Evolutionary conservation across 2,888 invertebrate species (phyloP).

Genomic region (Diarsia rubi): DNA sequence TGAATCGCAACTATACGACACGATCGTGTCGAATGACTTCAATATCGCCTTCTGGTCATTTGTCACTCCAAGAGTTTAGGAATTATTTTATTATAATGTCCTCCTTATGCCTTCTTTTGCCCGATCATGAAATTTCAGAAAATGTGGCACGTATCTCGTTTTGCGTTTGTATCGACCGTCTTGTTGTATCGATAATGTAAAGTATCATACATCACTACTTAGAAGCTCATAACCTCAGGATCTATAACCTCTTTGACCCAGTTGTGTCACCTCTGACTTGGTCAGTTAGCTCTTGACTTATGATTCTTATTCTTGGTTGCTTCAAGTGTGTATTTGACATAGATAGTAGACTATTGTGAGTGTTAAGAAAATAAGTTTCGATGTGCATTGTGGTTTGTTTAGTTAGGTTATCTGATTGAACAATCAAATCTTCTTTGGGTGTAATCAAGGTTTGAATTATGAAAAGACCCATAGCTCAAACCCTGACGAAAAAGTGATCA

Average conservation of each 20-base stretch:
- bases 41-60: background rate
- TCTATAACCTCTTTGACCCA: slow-evolving; percentile 36
- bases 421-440: background rate
- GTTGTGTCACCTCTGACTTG: slow-evolving; percentile 27
- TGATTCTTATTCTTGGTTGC: slow-evolving; percentile 1
- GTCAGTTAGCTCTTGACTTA: slow-evolving; percentile 36
- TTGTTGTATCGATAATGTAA: background rate
- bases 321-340: slow-evolving; percentile 39
- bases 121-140: background rate
- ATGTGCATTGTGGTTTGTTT: background rate
- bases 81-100: background rate
- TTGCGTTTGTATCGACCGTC: background rate
- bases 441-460: background rate
- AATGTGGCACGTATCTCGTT: background rate
- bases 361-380: slow-evolving; percentile 31
- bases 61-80: background rate
- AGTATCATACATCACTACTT: background rate
- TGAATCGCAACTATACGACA: background rate
- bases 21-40: background rate
- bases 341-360: slow-evolving; percentile 19
- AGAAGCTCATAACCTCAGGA: slow-evolving; percentile 20
- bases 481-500: background rate
- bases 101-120: background rate
- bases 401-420: background rate
- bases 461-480: background rate